Evolutionary conservation across 1,140 invertebrate species (phyloP).

Genomic region (Magallana gigas): DNA sequence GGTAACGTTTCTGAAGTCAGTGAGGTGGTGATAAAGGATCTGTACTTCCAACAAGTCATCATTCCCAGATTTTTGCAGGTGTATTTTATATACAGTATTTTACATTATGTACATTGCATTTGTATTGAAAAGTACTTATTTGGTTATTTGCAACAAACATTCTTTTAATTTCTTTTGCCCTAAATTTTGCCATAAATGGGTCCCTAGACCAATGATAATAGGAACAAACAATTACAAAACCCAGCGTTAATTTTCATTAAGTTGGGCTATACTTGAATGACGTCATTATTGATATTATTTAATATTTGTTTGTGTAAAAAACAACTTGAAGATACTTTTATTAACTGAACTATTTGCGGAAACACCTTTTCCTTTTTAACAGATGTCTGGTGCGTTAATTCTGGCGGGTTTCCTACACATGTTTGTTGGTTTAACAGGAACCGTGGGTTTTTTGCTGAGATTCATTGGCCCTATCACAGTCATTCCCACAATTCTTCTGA

Average conservation of each 20-base stretch:
- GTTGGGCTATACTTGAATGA: neutral
- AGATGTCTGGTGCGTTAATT: slow-evolving; percentile 71
- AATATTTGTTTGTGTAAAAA: neutral
- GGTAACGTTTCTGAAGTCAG: neutral
- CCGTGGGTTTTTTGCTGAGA: slow-evolving; percentile 75
- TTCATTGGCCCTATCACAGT: slow-evolving; percentile 81
- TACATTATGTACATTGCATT: neutral
- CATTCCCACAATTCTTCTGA: slow-evolving; percentile 79
- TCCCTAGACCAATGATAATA: too few species aligned
- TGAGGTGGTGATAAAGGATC: neutral
- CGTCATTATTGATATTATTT: neutral
- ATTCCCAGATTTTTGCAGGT: neutral
- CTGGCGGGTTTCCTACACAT: slow-evolving; percentile 66
- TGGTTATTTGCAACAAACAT: neutral
- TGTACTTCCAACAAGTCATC: neutral
- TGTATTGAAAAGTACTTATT: neutral
- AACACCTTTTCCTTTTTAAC: neutral
- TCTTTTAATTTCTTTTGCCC: neutral
- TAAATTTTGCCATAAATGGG: too few species aligned
- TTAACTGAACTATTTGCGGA: neutral
- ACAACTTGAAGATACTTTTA: neutral
- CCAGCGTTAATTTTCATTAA: too few species aligned
- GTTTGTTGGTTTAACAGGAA: slow-evolving; percentile 66
- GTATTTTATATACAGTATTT: neutral
- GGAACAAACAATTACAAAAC: too few species aligned